Conservation (phyloP, 2,113 vertebrate species). For the Scomber colias region DNA sequence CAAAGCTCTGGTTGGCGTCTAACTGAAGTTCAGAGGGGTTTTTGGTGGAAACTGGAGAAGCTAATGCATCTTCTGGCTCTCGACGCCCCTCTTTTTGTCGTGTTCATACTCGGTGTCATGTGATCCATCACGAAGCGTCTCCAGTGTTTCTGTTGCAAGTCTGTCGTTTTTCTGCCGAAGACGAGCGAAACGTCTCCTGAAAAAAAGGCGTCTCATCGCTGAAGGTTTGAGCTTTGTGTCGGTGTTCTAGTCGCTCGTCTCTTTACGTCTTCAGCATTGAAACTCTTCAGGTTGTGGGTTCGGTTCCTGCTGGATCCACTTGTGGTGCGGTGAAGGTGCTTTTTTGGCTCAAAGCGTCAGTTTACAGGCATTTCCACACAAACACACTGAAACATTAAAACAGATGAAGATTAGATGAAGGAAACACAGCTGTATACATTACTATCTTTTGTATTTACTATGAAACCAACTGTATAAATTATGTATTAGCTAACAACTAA, state of each 20-base stretch:
- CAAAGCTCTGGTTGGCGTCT: no score
- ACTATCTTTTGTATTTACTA: no score
- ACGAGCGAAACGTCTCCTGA: background rate
- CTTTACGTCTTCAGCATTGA: background rate
- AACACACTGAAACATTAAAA: conserved; percentile 83
- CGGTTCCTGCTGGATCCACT: conserved; percentile 50
- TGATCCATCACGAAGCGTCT: background rate
- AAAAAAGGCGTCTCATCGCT: background rate
- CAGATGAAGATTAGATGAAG: background rate
- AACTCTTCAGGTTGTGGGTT: conserved; percentile 17
- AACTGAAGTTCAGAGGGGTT: background rate
- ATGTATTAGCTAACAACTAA: no score
- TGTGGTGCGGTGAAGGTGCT: conserved; percentile 63
- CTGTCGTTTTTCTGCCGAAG: background rate
- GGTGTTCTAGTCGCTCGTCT: no score
- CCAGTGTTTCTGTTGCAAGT: background rate
- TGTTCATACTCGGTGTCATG: background rate
- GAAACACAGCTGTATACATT: no score
- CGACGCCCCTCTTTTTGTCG: background rate
- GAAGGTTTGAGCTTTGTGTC: background rate
- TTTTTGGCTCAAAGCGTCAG: conserved; percentile 62
- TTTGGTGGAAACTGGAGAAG: no score
- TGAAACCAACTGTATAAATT: no score
- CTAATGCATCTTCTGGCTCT: no score
- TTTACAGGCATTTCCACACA: conserved; percentile 88